Evolutionary conservation across 2,113 vertebrate genomes (phyloP).

Genomic region (Eretmochelys imbricata): DNA sequence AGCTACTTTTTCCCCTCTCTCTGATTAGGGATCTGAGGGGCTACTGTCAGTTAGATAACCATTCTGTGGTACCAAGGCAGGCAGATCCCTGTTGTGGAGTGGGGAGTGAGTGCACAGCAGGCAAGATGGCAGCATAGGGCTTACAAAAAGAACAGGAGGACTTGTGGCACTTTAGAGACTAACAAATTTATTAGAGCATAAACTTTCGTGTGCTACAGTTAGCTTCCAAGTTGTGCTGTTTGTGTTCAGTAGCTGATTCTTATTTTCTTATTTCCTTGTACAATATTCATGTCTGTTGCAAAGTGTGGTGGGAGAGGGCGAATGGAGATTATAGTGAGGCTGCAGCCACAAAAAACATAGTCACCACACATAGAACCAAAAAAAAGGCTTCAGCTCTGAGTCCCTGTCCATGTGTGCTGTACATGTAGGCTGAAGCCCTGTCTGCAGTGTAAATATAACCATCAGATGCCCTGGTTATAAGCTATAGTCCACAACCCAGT

Average conservation of each 20-base stretch:
- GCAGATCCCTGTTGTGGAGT: not conserved
- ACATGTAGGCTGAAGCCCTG: not conserved
- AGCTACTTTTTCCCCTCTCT: not conserved
- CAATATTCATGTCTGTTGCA: not conserved
- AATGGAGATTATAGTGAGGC: not conserved
- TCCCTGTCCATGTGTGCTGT: not conserved
- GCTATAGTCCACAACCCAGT: not conserved
- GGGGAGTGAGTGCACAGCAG: not conserved
- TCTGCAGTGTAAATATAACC: not conserved
- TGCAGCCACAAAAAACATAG: not conserved
- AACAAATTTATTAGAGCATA: no score
- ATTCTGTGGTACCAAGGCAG: not conserved
- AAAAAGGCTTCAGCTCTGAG: not conserved
- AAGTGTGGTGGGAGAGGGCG: not conserved
- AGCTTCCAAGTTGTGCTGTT: not conserved
- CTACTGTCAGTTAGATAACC: not conserved
- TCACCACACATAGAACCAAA: not conserved
- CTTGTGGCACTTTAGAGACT: no score
- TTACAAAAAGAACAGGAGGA: not conserved
- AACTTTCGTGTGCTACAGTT: not conserved
- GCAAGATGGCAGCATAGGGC: not conserved
- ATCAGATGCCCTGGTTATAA: not conserved
- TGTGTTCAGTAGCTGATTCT: not conserved
- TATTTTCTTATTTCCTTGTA: not conserved
- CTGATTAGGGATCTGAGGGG: not conserved